Evolutionary conservation across 2,113 vertebrate species (phyloP), one percentile per base, ranked within the genome.

Genomic region (Callospermophilus lateralis): DNA sequence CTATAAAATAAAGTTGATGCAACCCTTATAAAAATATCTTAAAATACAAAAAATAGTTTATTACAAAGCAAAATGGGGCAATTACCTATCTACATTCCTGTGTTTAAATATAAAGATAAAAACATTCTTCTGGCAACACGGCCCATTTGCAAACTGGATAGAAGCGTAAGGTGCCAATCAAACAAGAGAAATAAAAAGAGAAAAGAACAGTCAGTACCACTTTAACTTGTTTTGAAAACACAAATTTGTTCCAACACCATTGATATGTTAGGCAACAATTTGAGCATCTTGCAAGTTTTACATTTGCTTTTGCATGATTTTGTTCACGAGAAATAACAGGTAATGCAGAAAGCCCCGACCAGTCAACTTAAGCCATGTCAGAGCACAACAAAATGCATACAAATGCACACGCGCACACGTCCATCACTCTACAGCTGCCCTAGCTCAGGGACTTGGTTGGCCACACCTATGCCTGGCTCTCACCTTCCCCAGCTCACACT

Each of bases 221-320:
- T 65, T n/a, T 32, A 61, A 65, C 86, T 95, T 90, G 74, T 96
- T 98, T 94, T 91, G 81, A 95, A 97, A 97, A 93, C 72, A 85
- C 48, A 58, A 83, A 95, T 84, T 61, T 93, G 93, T 72, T 93
- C 58, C 79, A 74, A 79, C 2, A 19, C 51, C 51, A 92, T 1
- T 95, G 70, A 93, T 32, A 24, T 28, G 58, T 20, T 20, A 93
- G 51, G 73, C 65, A 85, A 94, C 72, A 90, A 77, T 48, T 1
- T 48, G 74, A 77, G 53, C 37, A 34, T 30, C 80, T 58, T 0
- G 12, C 10, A 24, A 79, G 68, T 67, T 67, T 42, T 13, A 20
- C n/a, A 13, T 78, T 53, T 48, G 15, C 24, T 20, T 45, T 51
- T 76, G 39, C 63, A 65, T 11, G 8, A 20, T 70, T 83, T 53